Evolutionary conservation across 2,797 vertebrate genomes (phyloP).

Genomic region (Podarcis siculus): DNA sequence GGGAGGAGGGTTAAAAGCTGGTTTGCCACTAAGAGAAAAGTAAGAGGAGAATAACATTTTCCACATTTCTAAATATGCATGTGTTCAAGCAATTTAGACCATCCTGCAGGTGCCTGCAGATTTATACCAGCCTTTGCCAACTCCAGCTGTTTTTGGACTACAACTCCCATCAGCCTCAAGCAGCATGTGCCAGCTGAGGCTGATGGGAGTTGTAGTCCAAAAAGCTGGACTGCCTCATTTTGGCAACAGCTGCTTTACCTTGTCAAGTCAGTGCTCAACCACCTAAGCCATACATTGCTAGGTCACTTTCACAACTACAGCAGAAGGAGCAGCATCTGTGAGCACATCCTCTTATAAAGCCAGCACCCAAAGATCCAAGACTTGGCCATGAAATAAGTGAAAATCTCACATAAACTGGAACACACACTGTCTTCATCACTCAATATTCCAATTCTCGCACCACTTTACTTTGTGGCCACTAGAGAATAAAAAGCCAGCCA

Average conservation of each 20-base stretch:
- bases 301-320: not conserved
- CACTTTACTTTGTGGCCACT: slow-evolving; percentile 4
- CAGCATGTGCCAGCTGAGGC: not conserved
- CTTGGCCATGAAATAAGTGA: not conserved
- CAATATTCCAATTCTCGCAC: not conserved
- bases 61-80: not conserved
- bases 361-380: not conserved
- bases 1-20: not conserved
- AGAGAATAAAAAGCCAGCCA: not conserved
- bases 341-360: not conserved
- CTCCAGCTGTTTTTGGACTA: not conserved
- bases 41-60: not conserved
- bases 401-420: not conserved
- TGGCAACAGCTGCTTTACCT: not conserved
- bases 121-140: not conserved
- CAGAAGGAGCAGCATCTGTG: not conserved
- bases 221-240: not conserved
- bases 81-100: not conserved
- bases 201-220: not conserved
- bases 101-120: not conserved
- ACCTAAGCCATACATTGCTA: not conserved
- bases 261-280: too few relatives aligned
- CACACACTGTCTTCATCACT: not conserved
- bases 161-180: not conserved
- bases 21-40: not conserved